Conservation (phyloP, 2,113 vertebrate genomes). For the Ceuthmochares aereus region DNA sequence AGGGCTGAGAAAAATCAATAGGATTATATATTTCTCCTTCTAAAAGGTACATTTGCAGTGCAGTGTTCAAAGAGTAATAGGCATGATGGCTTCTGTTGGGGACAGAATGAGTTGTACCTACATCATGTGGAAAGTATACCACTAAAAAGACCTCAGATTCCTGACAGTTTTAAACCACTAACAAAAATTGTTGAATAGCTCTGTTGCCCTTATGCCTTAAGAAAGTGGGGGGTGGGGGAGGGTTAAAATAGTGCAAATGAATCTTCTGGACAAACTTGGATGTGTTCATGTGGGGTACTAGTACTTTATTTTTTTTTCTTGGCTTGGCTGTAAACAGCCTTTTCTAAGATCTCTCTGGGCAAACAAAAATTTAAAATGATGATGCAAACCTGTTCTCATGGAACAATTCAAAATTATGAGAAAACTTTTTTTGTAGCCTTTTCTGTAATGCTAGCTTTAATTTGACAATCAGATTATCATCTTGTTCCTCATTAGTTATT, state of each 20-base stretch:
- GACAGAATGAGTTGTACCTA: neutral
- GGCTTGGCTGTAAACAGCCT: neutral
- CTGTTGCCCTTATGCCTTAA: conserved; percentile 17
- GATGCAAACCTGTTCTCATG: neutral
- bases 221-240: neutral
- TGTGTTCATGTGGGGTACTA: neutral
- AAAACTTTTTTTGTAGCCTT: neutral
- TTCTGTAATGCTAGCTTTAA: neutral
- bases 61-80: neutral
- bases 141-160: conserved; percentile 29
- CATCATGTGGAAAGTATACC: neutral
- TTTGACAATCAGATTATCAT: neutral
- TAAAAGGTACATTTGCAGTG: conserved; percentile 34
- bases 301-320: neutral
- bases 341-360: neutral
- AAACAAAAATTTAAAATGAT: neutral
- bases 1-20: conserved; percentile 53
- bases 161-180: conserved; percentile 37
- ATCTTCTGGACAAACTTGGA: neutral
- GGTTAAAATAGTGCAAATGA: conserved; percentile 10
- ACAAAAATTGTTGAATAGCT: conserved; percentile 46
- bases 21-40: conserved; percentile 10
- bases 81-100: conserved; percentile 4
- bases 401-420: neutral
- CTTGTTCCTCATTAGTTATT: neutral